phyloP scores from a whole-genome alignment of 1,140 invertebrate genomes.

The Cecropterus lyciades region DNA sequence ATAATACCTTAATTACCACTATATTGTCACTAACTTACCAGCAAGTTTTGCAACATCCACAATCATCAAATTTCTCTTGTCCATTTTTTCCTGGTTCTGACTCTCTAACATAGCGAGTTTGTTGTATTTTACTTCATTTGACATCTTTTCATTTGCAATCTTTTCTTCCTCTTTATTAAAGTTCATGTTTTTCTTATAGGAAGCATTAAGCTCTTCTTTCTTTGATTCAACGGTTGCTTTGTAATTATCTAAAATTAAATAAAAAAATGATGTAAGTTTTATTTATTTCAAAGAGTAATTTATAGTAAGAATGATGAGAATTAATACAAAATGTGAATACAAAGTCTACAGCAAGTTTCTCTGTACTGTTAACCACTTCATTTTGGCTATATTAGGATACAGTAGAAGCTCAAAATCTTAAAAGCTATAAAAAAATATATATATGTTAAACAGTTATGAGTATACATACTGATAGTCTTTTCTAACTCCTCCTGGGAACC shows the following conservation, averaged over 20 bases:
- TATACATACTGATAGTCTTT: conserved; percentile 83
- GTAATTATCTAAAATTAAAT: conserved; percentile 64
- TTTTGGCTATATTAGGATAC: too few relatives aligned
- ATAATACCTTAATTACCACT: too few relatives aligned
- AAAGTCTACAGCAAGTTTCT: not conserved
- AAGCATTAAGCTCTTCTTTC: conserved; percentile 68
- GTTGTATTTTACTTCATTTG: conserved; percentile 74
- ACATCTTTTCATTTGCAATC: conserved; percentile 74
- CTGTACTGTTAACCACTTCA: not conserved
- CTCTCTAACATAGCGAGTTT: conserved; percentile 74
- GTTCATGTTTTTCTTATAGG: conserved; percentile 67
- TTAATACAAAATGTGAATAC: not conserved
- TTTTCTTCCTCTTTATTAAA: conserved; percentile 77
- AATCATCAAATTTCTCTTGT: conserved; percentile 69
- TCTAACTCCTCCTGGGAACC: conserved; percentile 87
- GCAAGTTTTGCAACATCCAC: conserved; percentile 71
- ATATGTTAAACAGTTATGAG: not conserved
- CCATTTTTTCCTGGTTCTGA: conserved; percentile 79
- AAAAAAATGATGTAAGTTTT: conserved; percentile 29
- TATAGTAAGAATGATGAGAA: too few relatives aligned
- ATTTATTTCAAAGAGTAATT: too few relatives aligned
- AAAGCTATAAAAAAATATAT: not conserved
- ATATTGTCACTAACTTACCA: conserved; percentile 73
- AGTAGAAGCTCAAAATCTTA: too few relatives aligned
- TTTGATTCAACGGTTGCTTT: conserved; percentile 70